These are phyloP conservation scores for Drosophila orosa DNA, from an alignment of 1,140 invertebrate genomes.

Conservation along the genomic window DNA sequence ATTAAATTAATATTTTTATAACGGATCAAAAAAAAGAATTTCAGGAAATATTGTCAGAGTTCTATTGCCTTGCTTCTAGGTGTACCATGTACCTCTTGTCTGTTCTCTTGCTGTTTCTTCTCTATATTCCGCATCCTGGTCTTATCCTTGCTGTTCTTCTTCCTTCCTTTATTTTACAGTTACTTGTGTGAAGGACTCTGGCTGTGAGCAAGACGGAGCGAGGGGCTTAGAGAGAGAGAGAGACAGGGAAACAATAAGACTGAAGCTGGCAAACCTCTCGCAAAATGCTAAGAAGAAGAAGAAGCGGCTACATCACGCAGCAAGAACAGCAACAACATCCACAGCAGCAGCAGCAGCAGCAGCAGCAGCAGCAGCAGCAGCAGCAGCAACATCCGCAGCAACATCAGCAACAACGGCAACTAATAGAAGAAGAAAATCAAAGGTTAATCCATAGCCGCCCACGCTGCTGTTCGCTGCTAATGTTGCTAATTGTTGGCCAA, in stretches of 20 bases:
- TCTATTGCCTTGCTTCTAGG: background rate
- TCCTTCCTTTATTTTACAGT: slow-evolving; percentile 39
- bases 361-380: slow-evolving; percentile 8
- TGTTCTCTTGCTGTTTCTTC: background rate
- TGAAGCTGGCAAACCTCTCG: slow-evolving; percentile 45
- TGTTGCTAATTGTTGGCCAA: slow-evolving; percentile 76
- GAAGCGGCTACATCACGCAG: slow-evolving; percentile 22
- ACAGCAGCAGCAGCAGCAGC: slow-evolving; percentile 13
- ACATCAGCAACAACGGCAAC: slow-evolving; percentile 1
- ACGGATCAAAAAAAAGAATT: too few relatives aligned
- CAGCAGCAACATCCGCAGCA: slow-evolving; percentile 1
- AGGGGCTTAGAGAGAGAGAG: slow-evolving; percentile 3
- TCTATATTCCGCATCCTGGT: slow-evolving; percentile 4
- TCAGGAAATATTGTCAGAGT: background rate
- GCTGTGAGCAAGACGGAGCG: slow-evolving; percentile 6
- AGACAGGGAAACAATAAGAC: slow-evolving; percentile 46
- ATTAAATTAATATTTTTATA: background rate
- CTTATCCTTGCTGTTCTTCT: slow-evolving; percentile 35
- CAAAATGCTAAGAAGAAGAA: slow-evolving; percentile 41
- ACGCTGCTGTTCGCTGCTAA: slow-evolving; percentile 43
- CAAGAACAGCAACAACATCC: slow-evolving; percentile 9
- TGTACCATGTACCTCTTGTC: background rate
- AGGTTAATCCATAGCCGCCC: slow-evolving; percentile 42
- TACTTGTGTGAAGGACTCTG: slow-evolving; percentile 37
- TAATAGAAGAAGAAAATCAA: slow-evolving; percentile 18